Conservation (phyloP, 2,888 invertebrate species). For the Acanthosepion esculentum region DNA sequence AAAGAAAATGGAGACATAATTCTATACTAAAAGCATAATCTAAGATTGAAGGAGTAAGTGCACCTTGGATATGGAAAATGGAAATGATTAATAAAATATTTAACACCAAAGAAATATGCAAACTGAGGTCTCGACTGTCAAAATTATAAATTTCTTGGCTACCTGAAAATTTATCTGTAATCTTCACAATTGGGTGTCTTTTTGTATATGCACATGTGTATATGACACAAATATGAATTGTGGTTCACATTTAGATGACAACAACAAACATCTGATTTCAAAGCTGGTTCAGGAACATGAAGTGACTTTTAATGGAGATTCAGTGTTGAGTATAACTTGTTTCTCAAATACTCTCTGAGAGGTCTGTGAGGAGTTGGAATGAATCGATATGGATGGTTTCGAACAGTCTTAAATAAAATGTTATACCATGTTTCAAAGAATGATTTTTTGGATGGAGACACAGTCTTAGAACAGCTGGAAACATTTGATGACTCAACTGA, state of each 20-base stretch:
- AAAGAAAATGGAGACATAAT: too few species aligned
- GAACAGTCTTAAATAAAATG: neutral
- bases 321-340: slow-evolving; percentile 18
- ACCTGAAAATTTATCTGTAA: slow-evolving; percentile 33
- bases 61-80: neutral
- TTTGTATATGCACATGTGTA: neutral
- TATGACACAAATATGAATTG: neutral
- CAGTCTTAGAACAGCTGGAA: neutral
- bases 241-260: neutral
- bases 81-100: neutral
- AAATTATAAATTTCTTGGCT: slow-evolving; percentile 1
- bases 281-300: neutral
- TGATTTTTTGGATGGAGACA: neutral
- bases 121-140: neutral
- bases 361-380: slow-evolving; percentile 41
- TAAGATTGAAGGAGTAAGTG: neutral
- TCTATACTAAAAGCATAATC: too few species aligned
- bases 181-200: neutral
- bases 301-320: neutral
- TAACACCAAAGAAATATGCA: neutral
- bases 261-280: neutral
- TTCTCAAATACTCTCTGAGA: neutral
- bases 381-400: slow-evolving; percentile 44
- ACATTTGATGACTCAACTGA: neutral
- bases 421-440: slow-evolving; percentile 33